phyloP scores from a whole-genome alignment of 1,140 invertebrate species.

The Colletes gigas region DNA sequence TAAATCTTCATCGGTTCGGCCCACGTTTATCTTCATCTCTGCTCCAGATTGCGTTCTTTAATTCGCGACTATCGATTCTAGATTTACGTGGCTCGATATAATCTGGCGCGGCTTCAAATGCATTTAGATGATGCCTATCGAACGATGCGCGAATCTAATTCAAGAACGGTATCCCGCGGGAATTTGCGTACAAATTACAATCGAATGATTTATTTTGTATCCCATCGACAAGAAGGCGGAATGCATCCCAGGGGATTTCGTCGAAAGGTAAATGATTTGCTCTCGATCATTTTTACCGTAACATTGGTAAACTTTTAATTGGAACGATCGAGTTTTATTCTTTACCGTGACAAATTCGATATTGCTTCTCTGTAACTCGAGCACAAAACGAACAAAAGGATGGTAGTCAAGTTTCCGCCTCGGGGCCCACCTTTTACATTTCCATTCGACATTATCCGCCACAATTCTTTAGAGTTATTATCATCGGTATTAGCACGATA shows the following conservation, averaged over 20 bases:
- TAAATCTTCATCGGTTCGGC: neutral
- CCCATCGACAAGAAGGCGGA: too few species aligned
- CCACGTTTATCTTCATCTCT: neutral
- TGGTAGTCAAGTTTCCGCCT: neutral
- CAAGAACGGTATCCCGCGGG: neutral
- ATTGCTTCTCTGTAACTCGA: too few species aligned
- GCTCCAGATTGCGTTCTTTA: neutral
- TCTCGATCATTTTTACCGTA: too few species aligned
- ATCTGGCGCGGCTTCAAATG: neutral
- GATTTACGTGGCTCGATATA: neutral
- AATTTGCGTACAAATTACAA: neutral
- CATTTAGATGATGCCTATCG: neutral
- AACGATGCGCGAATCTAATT: neutral
- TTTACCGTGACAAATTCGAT: too few species aligned
- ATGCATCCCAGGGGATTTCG: too few species aligned
- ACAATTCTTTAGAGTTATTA: slow-evolving; percentile 24
- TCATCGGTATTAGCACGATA: slow-evolving; percentile 26
- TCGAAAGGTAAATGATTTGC: too few species aligned
- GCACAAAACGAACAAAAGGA: too few species aligned
- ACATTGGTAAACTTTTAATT: too few species aligned
- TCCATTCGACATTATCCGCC: neutral
- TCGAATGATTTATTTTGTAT: neutral
- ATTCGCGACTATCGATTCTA: neutral
- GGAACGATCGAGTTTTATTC: too few species aligned
- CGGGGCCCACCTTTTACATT: neutral